Conservation (phyloP, 2,113 vertebrate genomes). For the Phycodurus eques region DNA sequence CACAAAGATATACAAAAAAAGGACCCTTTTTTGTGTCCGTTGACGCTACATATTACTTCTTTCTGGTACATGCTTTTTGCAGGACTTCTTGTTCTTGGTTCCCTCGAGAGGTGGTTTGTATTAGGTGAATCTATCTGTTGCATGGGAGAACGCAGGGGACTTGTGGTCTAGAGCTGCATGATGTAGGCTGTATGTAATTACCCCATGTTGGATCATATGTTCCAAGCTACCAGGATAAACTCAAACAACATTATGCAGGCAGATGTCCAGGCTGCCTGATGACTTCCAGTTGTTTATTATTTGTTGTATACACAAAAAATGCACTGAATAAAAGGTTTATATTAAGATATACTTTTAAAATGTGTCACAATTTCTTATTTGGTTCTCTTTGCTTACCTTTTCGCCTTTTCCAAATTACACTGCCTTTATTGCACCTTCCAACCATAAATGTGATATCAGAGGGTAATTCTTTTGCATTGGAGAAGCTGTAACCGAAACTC, state of each 20-base stretch:
- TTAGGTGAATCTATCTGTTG: slow-evolving; percentile 91
- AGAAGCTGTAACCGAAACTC: neutral
- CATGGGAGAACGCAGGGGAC: slow-evolving; percentile 94
- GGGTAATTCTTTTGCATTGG: no score
- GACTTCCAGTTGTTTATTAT: slow-evolving; percentile 94
- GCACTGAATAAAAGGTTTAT: slow-evolving; percentile 98
- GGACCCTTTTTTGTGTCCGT: slow-evolving; percentile 80
- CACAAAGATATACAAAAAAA: slow-evolving; percentile 81
- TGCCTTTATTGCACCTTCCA: no score
- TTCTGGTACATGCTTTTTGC: slow-evolving; percentile 81
- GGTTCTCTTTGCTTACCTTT: neutral
- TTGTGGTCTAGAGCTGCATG: slow-evolving; percentile 97
- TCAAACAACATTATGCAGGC: slow-evolving; percentile 79
- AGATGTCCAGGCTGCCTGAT: slow-evolving; percentile 77
- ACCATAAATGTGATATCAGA: neutral
- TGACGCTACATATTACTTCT: slow-evolving; percentile 80
- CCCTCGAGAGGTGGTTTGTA: slow-evolving; percentile 76
- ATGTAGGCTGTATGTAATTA: slow-evolving; percentile 94
- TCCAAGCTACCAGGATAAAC: slow-evolving; percentile 80
- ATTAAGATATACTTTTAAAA: slow-evolving; percentile 86
- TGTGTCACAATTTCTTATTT: slow-evolving; percentile 58
- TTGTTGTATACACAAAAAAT: slow-evolving; percentile 97
- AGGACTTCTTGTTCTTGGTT: slow-evolving; percentile 79
- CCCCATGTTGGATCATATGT: slow-evolving; percentile 90
- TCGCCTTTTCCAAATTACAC: neutral